Evolutionary conservation across 2,113 vertebrate species (phyloP), one percentile per base, ranked within the genome.

Genomic region (Solea solea): DNA sequence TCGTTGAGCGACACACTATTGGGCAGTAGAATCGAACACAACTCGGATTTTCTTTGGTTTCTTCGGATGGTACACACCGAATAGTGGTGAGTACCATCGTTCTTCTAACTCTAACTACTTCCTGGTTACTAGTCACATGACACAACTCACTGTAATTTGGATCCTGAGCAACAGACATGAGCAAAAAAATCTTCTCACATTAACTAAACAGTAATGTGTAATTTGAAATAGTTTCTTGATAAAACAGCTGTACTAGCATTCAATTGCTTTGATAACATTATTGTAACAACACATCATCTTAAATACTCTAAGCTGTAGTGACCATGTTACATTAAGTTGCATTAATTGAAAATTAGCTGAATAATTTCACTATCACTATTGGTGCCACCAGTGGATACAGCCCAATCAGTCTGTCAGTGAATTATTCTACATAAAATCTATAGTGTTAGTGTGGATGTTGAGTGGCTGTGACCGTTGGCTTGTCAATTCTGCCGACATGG

Each of bases 371-470:
- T 59, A 58, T 0, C 9, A 44, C 45, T 63, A n/a, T 63, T 15
- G 56, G 7, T 40, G 44, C n/a, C 28, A n/a, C 49, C 27, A 59
- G 1, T 45, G 2, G 21, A 34, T 34, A 21, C 15, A 54, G 63
- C 40, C 25, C 11, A 27, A 66, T 53, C 40, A 59, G 1, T 54
- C 25, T 41, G 16, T 46, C 55, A 2, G 14, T 34, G 28, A n/a
- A 41, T 27, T 48, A 34, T 28, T 50, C 42, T 25, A 63, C 28
- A 51, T 44, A 10, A 68, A 63, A 57, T 76, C 74, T 15, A 39
- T 63, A 21, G 15, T 0, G 21, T 25, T 8, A 2, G 5, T 49
- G 27, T 21, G 25, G 16, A 8, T 39, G 8, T 27, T 21, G 1
- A 77, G 28, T 21, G 28, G 41, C 41, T 48, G 13, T 11, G 9